Percentiles rank a stretch among this genome's conserved stretches.
phyloP scores from a whole-genome alignment of 1,140 invertebrate species.

The Aricia agestis region DNA sequence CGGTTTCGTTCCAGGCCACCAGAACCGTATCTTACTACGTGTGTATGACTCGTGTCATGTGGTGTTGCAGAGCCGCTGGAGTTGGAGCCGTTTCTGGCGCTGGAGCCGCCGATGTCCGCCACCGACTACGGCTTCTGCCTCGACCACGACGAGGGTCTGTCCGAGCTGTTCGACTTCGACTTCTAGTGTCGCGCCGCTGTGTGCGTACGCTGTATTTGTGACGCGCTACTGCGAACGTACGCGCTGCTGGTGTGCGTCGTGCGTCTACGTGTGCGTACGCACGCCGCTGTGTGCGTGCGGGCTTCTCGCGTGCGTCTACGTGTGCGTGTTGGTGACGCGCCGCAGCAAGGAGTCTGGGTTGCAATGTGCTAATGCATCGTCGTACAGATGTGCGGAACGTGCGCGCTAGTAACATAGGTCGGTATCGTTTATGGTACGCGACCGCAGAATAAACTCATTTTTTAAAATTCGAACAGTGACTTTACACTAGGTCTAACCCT shows the following conservation, averaged over 20 bases:
- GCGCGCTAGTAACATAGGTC: neutral
- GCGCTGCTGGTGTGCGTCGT: no score
- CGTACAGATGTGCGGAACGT: neutral
- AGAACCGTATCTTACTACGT: no score
- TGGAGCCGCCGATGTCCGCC: conserved; percentile 88
- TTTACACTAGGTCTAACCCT: conserved; percentile 9
- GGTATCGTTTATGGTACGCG: neutral
- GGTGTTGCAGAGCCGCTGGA: conserved; percentile 59
- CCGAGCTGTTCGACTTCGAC: conserved; percentile 90
- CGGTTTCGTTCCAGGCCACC: no score
- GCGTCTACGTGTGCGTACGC: neutral
- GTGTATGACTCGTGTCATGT: no score
- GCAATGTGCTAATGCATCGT: no score
- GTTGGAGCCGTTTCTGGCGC: conserved; percentile 83
- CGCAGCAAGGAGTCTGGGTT: no score
- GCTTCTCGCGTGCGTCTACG: no score
- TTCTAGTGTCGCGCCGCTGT: conserved; percentile 45
- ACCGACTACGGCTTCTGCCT: conserved; percentile 91
- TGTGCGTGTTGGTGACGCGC: no score
- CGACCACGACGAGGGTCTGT: conserved; percentile 87
- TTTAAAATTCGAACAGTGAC: conserved; percentile 16
- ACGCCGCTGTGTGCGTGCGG: no score
- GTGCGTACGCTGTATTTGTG: neutral
- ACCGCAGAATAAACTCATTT: conserved; percentile 7
- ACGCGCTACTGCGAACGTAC: neutral